phyloP scores from a whole-genome alignment of 2,113 vertebrate genomes.

The Lepidothrix coronata region DNA sequence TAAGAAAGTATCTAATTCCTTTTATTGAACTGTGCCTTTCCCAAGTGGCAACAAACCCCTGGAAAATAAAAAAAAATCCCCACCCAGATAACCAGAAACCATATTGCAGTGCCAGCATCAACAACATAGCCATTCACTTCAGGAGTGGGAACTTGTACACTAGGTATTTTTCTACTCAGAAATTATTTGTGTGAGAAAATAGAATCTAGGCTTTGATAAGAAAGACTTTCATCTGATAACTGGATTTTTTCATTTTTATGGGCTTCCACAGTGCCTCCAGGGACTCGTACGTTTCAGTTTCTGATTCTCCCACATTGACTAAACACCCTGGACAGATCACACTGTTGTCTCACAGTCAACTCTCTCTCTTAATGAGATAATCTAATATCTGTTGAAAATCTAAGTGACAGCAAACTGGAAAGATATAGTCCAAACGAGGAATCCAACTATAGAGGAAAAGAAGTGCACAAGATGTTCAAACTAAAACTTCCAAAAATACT shows the following conservation, averaged over 20 bases:
- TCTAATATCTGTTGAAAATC: neutral
- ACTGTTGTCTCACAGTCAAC: neutral
- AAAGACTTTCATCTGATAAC: neutral
- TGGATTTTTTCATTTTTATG: neutral
- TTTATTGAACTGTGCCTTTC: neutral
- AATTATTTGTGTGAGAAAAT: neutral
- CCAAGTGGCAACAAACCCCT: neutral
- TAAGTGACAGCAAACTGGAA: neutral
- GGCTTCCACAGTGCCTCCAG: neutral
- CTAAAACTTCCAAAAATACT: neutral
- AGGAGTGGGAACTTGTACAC: neutral
- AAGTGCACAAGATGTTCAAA: neutral
- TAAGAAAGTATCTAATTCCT: neutral
- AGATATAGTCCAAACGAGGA: neutral
- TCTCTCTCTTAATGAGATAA: neutral
- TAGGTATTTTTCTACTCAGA: neutral
- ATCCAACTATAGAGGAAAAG: neutral
- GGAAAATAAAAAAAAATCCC: neutral
- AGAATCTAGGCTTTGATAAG: neutral
- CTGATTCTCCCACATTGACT: neutral
- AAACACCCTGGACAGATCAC: neutral
- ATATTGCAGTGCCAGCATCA: neutral
- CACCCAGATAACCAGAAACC: neutral
- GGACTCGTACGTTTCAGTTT: rapidly evolving
- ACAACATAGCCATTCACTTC: neutral